Evolutionary conservation across 2,113 vertebrate species (phyloP).

Genomic region (Alethe castanea): DNA sequence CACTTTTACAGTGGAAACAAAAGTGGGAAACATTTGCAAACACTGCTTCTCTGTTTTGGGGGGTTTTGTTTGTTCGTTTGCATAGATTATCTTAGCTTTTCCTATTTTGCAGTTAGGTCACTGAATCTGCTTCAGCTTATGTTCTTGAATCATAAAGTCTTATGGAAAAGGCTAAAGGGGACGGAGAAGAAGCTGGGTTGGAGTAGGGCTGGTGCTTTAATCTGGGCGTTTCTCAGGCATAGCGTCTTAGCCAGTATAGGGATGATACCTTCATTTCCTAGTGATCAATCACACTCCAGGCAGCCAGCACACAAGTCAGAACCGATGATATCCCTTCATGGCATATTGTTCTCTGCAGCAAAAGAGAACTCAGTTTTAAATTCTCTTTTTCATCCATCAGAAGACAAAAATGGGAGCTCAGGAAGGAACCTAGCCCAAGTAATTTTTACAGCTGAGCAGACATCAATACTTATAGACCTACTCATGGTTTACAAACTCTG

Average conservation of each 20-base stretch:
- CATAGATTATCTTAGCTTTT: not conserved
- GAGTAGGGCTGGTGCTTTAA: not conserved
- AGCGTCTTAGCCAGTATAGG: not conserved
- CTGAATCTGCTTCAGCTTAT: not conserved
- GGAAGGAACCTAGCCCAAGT: not conserved
- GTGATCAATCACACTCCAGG: not conserved
- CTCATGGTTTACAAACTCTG: conserved; percentile 25
- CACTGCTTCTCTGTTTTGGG: not conserved
- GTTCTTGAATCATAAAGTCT: not conserved
- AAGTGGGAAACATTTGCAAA: not conserved
- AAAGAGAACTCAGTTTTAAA: conserved; percentile 13
- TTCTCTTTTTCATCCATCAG: not conserved
- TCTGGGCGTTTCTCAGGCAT: not conserved
- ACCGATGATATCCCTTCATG: not conserved
- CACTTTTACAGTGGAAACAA: not conserved
- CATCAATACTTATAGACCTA: conserved; percentile 36
- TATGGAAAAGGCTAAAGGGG: not conserved
- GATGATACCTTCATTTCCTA: not conserved
- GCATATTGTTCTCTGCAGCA: not conserved
- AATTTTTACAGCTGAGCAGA: conserved; percentile 11
- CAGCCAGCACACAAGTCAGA: not conserved
- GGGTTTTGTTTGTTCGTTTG: not conserved
- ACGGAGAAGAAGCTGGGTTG: not conserved
- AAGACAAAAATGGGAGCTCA: not conserved
- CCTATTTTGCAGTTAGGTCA: not conserved